These are phyloP conservation scores for Nothocercus julius DNA, from an alignment of 2,113 vertebrate genomes.

Conservation along the genomic window DNA sequence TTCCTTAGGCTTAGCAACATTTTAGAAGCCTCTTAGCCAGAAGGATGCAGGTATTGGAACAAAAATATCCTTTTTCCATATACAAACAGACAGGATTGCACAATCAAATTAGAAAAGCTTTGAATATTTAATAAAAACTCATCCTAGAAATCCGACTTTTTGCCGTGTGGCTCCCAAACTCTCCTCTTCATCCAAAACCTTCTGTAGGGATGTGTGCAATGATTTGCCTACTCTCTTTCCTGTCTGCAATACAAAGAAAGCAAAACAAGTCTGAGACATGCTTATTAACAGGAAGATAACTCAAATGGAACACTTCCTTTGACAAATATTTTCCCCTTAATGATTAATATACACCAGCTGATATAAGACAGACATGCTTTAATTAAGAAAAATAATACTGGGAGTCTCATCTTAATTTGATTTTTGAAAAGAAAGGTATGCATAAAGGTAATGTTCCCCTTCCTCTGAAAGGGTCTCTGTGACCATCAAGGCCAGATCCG, in stretches of 20 bases:
- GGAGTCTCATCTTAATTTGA: slow-evolving; percentile 14
- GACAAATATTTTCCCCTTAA: slow-evolving; percentile 11
- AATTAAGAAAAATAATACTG: slow-evolving; percentile 20
- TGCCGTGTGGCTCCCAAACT: slow-evolving; percentile 83
- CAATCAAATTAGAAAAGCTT: slow-evolving; percentile 2
- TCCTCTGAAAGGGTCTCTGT: background rate
- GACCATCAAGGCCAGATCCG: background rate
- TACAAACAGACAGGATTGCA: background rate
- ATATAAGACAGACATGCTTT: background rate
- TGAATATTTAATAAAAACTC: slow-evolving; percentile 50
- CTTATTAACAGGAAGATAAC: background rate
- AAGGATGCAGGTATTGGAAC: background rate
- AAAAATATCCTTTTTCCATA: slow-evolving; percentile 39
- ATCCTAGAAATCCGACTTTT: slow-evolving; percentile 95
- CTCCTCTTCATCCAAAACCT: slow-evolving; percentile 88
- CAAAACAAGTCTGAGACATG: slow-evolving; percentile 15
- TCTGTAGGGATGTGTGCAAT: slow-evolving; percentile 86
- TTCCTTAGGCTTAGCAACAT: background rate
- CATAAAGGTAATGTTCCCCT: background rate
- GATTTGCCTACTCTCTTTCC: slow-evolving; percentile 90
- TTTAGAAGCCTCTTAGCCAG: background rate
- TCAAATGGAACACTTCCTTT: background rate
- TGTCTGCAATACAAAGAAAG: slow-evolving; percentile 76
- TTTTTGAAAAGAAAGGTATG: background rate
- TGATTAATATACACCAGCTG: slow-evolving; percentile 15